Conservation (phyloP, 2,113 vertebrate genomes). For the Tragelaphus strepsiceros region DNA sequence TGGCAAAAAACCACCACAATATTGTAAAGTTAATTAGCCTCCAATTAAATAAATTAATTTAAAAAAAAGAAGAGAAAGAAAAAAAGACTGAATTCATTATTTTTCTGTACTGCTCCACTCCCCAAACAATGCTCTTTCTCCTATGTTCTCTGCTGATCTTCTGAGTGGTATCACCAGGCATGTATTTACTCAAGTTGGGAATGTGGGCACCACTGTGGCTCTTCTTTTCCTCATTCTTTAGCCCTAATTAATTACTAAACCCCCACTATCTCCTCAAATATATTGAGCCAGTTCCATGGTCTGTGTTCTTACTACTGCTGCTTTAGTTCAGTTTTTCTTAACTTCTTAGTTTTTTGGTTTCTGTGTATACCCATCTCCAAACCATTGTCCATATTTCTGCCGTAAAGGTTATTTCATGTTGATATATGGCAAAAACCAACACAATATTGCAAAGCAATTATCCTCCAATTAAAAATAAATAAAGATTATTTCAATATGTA, state of each 20-base stretch:
- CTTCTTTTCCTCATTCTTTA: neutral
- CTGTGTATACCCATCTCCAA: neutral
- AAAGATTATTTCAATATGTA: neutral
- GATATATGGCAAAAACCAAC: neutral
- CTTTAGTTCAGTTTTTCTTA: slow-evolving; percentile 7
- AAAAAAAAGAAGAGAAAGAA: neutral
- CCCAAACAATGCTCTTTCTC: neutral
- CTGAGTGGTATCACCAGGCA: neutral
- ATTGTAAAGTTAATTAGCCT: neutral
- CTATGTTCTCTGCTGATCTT: neutral
- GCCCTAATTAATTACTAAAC: neutral
- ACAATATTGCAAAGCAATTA: neutral
- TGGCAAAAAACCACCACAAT: neutral
- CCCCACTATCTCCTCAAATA: neutral
- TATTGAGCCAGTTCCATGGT: neutral
- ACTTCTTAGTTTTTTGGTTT: neutral
- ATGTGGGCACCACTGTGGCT: neutral
- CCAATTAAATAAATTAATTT: neutral
- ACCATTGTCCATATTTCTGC: neutral
- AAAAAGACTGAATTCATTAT: neutral
- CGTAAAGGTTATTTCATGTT: neutral
- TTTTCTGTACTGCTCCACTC: neutral
- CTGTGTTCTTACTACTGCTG: neutral
- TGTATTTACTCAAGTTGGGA: slow-evolving; percentile 13
- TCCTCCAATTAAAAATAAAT: neutral